Evolutionary conservation across 2,888 invertebrate species (phyloP), one percentile per base, ranked within the genome.

Genomic region (Rugalucina vietnamica): DNA sequence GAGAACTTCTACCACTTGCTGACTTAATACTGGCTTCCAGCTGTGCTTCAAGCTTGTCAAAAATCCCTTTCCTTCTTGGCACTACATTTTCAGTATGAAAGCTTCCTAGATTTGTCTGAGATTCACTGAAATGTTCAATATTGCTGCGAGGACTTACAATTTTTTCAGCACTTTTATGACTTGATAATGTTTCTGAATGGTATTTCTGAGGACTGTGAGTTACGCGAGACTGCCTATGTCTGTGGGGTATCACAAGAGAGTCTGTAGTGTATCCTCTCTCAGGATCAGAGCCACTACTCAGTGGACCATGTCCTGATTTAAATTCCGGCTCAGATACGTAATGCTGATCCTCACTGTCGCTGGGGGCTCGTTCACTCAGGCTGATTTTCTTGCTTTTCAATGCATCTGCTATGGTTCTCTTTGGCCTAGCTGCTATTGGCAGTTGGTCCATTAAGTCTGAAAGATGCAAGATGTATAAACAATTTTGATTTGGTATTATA

Each of bases 181-280:
- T 18, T 18, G 34, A 34, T 21, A 65, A 14, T 4, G 34, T 65
- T 18, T 65, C 65, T 34, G 34, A 34, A 29, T 34, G 65, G 4
- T 12, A 34, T 65, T 32, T 32, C 32, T 34, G 65, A 34, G 32
- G 65, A 32, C 8, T 34, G 1, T 34, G 65, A 21, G 5, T 29
- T 29, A 8, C 29, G 18, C 10, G 27, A 34, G 65, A 5, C 65
- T n/a, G 1, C 24, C 65, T 65, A 65, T 34, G 65, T 65, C 65
- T 32, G 18, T 65, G 65, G 2, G 32, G 65, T 18, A 65, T 54
- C 4, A 21, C n/a, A 1, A 65, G 34, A 34, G 65, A 65, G 36
- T 85, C 85, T 34, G 76, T 82, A 1, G 49, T 24, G 74, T 79
- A 74, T 0, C 76, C 81, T 37, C 54, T 71, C 18, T 81, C 79